Conservation (phyloP, 2,888 invertebrate genomes). For the Azorinus chamasolen region DNA sequence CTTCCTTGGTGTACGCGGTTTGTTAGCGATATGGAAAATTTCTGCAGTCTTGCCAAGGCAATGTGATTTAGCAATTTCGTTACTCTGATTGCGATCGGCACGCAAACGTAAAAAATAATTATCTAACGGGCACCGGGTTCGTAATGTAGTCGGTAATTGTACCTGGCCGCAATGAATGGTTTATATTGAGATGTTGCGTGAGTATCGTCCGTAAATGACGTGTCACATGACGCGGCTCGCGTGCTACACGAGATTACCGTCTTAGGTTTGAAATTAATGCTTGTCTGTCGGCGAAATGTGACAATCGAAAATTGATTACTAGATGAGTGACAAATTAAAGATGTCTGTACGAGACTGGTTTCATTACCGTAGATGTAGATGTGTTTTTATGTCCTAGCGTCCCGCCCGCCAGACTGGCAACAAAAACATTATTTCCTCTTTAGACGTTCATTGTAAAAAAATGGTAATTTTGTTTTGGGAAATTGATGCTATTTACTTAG, state of each 20-base stretch:
- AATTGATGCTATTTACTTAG: no score
- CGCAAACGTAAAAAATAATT: conserved; percentile 62
- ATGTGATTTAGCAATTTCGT: conserved; percentile 64
- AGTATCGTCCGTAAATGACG: conserved; percentile 53
- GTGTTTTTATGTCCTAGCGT: no score
- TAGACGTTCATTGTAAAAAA: no score
- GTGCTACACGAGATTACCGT: conserved; percentile 60
- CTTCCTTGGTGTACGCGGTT: no score
- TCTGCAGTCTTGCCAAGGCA: conserved; percentile 40
- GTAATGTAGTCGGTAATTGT: conserved; percentile 65
- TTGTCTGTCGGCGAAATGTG: conserved; percentile 62
- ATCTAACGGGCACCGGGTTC: conserved; percentile 59
- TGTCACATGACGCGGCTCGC: conserved; percentile 63
- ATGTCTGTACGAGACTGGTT: conserved; percentile 33
- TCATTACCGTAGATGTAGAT: no score
- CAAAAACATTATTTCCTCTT: no score
- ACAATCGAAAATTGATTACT: conserved; percentile 63
- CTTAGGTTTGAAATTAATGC: conserved; percentile 63
- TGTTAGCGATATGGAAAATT: no score
- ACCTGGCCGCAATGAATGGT: conserved; percentile 62
- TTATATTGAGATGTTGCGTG: conserved; percentile 63
- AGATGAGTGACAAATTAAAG: conserved; percentile 56
- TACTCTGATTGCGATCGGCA: conserved; percentile 48
- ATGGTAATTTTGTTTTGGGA: no score
- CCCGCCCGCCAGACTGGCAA: no score